Base-by-base conservation (phyloP, 2,797 vertebrate species). In the Danio choprae region DNA sequence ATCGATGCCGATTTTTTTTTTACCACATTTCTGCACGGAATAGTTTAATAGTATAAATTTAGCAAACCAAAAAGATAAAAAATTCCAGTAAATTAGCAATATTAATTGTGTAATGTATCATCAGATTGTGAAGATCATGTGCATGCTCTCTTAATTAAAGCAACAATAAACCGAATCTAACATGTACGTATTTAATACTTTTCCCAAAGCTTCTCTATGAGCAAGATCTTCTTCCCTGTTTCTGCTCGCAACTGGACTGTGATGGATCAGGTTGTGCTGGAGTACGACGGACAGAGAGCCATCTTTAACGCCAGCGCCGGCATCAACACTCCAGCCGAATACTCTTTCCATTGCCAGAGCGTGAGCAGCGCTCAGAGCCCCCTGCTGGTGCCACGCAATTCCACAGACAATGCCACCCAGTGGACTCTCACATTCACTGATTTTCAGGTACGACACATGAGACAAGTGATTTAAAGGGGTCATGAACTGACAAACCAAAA, bases 211-310 rank as follows among this genome's bases (percentile, higher is more conserved):
- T 96, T 97, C 83, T 20, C 58, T 41, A 90, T 98, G 90, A 90
- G 81, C 60, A 93, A 84, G 36, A 85, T 64, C 8, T 86, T 88
- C 13, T 97, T 94, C 65, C 9, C 85, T 0, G 94, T 95, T 43
- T 97, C 96, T 0, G 95, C 90, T n/a, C 92, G 94, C 0, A 0
- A 89, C 68, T 97, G 96, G 96, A 93, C 90, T 79, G 90, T 88
- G 9, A 83, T 97, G 89, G 92, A 95, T 81, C 80, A 62, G 0
- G 92, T 97, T 16, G 85, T 90, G 83, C 87, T 97, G 50, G 86
- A 83, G 43, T 84, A 48, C 10, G 80, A 82, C 0, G 76, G 71
- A 6, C 85, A 1, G 74, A 68, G 68, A 0, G 73, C 79, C 15
- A 59, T 85, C 43, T 97, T 94, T 87, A 87, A 84, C 0, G 93